These are phyloP conservation scores for Drosophila erecta DNA, from an alignment of 1,140 invertebrate species.

Conservation along the genomic window DNA sequence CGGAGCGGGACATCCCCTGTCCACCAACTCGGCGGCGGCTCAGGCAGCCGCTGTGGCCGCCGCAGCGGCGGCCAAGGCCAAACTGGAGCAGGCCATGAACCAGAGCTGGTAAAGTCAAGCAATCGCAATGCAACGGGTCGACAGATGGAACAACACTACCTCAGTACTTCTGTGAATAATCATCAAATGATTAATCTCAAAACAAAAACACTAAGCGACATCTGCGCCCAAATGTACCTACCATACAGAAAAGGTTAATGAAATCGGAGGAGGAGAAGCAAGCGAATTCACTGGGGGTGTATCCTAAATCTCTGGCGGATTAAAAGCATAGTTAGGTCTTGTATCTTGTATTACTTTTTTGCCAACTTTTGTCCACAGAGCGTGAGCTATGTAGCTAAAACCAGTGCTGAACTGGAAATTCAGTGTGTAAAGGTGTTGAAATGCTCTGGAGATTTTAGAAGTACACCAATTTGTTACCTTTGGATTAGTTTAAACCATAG, in stretches of 20 bases:
- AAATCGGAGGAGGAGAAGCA: background rate
- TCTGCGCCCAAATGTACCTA: conserved; percentile 22
- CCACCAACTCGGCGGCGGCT: conserved; percentile 46
- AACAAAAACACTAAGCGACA: conserved; percentile 50
- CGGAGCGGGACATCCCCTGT: conserved; percentile 87
- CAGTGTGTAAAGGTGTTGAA: background rate
- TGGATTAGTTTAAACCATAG: conserved; percentile 7
- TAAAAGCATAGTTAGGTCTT: background rate
- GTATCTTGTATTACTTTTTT: background rate
- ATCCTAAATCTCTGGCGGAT: background rate
- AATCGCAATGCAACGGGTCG: conserved; percentile 10
- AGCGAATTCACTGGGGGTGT: conserved; percentile 16
- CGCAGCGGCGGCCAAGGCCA: conserved; percentile 68
- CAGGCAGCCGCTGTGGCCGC: conserved; percentile 52
- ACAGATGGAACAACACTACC: conserved; percentile 80
- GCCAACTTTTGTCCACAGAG: too few species aligned
- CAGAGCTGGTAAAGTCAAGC: conserved; percentile 60
- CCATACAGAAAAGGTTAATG: background rate
- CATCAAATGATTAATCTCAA: conserved; percentile 77
- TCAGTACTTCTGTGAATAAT: conserved; percentile 83
- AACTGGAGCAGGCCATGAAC: conserved; percentile 73
- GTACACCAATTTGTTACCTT: background rate
- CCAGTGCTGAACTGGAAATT: too few species aligned
- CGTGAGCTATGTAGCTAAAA: too few species aligned
- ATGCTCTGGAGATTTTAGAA: conserved; percentile 8